A percentile compares a stretch with the other conserved stretches of the same genome.
Evolutionary conservation across 2,888 invertebrate species (phyloP).

Genomic region (Nebria brevicollis): DNA sequence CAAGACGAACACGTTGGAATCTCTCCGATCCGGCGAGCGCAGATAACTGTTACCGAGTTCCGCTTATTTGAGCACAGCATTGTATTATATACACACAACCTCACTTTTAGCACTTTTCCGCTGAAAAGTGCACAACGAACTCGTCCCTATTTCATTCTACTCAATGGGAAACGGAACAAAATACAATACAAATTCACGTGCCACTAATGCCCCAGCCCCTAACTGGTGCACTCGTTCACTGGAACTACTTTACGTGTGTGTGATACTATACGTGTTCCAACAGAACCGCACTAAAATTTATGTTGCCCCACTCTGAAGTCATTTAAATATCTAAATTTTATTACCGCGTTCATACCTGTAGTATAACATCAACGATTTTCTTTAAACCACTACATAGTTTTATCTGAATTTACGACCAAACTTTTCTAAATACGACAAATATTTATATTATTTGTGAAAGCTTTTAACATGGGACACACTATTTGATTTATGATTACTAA

Average conservation of each 20-base stretch:
- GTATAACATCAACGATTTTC: not conserved
- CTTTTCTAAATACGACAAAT: not conserved
- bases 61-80: constrained; percentile 37
- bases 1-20: constrained; percentile 11
- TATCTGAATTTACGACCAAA: not conserved
- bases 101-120: constrained; percentile 15
- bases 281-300: not conserved
- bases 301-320: not conserved
- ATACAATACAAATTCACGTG: constrained; percentile 24
- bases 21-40: constrained; percentile 21
- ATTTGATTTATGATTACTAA: no score
- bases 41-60: constrained; percentile 37
- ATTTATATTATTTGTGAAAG: no score
- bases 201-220: constrained; percentile 7
- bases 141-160: not conserved
- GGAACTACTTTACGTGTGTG: constrained; percentile 23
- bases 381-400: not conserved
- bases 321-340: not conserved
- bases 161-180: constrained; percentile 31
- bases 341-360: not conserved
- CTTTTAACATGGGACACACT: no score
- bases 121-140: not conserved
- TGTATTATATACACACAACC: constrained; percentile 33
- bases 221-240: constrained; percentile 44
- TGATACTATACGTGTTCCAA: not conserved